Evolutionary conservation across 2,113 vertebrate species (phyloP).

Genomic region (Spilogale gracilis): DNA sequence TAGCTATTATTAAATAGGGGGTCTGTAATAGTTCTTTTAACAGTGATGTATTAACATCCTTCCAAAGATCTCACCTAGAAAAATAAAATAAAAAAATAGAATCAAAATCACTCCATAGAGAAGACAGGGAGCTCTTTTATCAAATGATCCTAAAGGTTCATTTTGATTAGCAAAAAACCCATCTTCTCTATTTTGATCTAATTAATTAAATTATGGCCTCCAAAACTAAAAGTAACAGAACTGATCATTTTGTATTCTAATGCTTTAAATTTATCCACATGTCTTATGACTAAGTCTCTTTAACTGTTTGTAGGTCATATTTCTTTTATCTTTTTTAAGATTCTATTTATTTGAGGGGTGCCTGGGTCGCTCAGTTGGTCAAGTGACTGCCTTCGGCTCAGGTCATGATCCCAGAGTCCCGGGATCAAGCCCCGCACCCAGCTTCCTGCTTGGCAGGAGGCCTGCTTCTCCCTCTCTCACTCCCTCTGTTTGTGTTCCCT

Average conservation of each 20-base stretch:
- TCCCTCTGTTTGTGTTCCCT: too few species aligned
- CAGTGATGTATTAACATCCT: not conserved
- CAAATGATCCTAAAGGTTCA: not conserved
- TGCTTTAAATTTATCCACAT: not conserved
- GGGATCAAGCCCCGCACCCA: too few species aligned
- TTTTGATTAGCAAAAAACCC: not conserved
- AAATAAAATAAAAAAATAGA: not conserved
- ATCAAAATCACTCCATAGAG: not conserved
- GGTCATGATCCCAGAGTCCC: too few species aligned
- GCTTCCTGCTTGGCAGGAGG: too few species aligned
- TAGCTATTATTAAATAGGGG: not conserved
- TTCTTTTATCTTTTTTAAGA: not conserved
- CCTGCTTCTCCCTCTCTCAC: too few species aligned
- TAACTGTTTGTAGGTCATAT: not conserved
- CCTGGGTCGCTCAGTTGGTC: too few species aligned
- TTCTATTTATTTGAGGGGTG: too few species aligned
- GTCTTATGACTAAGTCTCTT: not conserved
- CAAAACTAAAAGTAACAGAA: not conserved
- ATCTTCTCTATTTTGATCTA: not conserved
- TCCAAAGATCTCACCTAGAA: not conserved
- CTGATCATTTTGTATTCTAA: not conserved
- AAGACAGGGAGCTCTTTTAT: not conserved
- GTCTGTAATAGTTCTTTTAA: not conserved
- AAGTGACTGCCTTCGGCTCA: too few species aligned
- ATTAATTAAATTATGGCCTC: not conserved